Evolutionary conservation across 64 coral and sea anemone genomes (phyloP), one percentile per base, ranked within the genome.

Genomic region (Porites australiensis): DNA sequence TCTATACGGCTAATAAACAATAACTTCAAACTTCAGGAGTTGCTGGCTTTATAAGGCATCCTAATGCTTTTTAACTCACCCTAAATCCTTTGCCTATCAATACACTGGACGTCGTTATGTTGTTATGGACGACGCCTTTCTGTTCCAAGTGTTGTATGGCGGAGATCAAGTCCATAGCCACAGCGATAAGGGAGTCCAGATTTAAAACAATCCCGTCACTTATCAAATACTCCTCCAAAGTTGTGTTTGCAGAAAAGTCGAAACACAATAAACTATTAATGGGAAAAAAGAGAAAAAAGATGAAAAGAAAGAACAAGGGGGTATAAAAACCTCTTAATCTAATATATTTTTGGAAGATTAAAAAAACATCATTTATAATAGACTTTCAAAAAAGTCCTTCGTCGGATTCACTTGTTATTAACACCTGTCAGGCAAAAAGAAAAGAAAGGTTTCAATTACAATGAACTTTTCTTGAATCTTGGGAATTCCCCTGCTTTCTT

Each of bases 91-190:
- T 82, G 18, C 58, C 79, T 49, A 82, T 82, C 57, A 82, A 49
- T 5, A 82, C 79, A 16, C 18, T 63, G 60, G 79, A 64, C 10
- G 79, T 65, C 50, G 60, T n/a, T 13, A 82, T 82, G 16, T 64
- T 64, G 79, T 82, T 82, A 66, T 82, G 79, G 16, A 82, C 58
- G 47, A 82, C 58, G 16, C 79, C 79, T 8, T 82, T 82, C 14
- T 64, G 37, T 16, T 82, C 79, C 79, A 82, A 19, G 60, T 65
- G 10, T 8, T 64, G 27, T 11, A 82, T 82, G 2, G 79, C 79
- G 19, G 16, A 47, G 13, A 65, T 82, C 58, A 82, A 82, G 60
- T 82, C 79, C 44, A 82, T 82, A 16, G 60, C 58, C 27, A 82
- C 14, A 47, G 19, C 79, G 8, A 82, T 48, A 47, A 80, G 53